Base-by-base conservation (phyloP, 2,113 vertebrate species). In the Eurystomus gularis region DNA sequence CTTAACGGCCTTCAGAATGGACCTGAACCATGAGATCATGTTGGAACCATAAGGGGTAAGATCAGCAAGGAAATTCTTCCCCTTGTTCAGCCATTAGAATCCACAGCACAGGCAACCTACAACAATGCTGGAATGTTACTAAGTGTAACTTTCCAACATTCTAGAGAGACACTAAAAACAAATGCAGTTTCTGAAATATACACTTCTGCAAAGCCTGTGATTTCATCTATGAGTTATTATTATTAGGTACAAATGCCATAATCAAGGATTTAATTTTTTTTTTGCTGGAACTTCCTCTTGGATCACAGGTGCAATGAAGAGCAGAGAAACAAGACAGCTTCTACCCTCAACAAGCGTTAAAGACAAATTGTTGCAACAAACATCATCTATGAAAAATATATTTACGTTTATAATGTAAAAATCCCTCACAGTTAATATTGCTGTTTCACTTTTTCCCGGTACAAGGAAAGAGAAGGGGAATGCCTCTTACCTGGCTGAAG, bases 21-120 rank as follows among this genome's bases (percentile, higher is more conserved):
- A 39, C 11, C 60, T 51, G 46, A 84, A 40, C 5, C 17, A 2
- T 6, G 29, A 83, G 70, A 66, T 42, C 3, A 1, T 0, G 0
- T 5, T 11, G 24, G 76, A 82, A 40, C 10, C 39, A 77, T 40
- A 7, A 66, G 49, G 18, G 23, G 3, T 19, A n/a, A 62, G 40
- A 29, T 52, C 66, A 88, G 35, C 40, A 44, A 65, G 33, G 82
- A 83, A 54, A 14, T 57, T 69, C 55, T 60, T 48, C 40, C 40
- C 26, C 10, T 54, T 52, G 25, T 35, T 51, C 68, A 64, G 51
- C n/a, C 62, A 40, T 44, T 12, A 14, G 40, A 60, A 64, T 51
- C 72, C 26, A 37, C 8, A 60, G 58, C 29, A 76, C 21, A 40
- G 57, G 37, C 42, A 57, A 54, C 57, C 21, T 33, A n/a, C 40